Conservation (phyloP, 2,888 invertebrate genomes). For the Timandra comae region DNA sequence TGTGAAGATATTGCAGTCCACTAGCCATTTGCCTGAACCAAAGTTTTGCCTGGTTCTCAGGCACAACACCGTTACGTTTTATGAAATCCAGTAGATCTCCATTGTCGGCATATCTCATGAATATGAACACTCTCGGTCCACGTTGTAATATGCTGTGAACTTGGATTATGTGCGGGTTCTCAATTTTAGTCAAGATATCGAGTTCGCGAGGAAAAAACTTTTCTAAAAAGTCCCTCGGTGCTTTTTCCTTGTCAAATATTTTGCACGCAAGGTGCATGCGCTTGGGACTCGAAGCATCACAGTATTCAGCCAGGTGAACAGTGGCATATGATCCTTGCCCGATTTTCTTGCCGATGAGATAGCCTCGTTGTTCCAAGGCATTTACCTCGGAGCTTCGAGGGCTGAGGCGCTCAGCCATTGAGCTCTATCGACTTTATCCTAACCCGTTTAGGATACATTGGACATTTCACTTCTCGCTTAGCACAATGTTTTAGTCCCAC, state of each 20-base stretch:
- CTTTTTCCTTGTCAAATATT: slow-evolving; percentile 93
- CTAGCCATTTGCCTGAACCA: slow-evolving; percentile 93
- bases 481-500: slow-evolving; percentile 57
- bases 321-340: slow-evolving; percentile 95
- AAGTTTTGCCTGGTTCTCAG: slow-evolving; percentile 85
- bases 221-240: slow-evolving; percentile 91
- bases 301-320: slow-evolving; percentile 90
- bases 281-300: slow-evolving; percentile 82
- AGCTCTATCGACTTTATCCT: slow-evolving; percentile 73
- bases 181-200: slow-evolving; percentile 90
- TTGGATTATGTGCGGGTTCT: slow-evolving; percentile 93
- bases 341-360: slow-evolving; percentile 89
- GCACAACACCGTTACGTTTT: slow-evolving; percentile 84
- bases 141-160: slow-evolving; percentile 91
- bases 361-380: slow-evolving; percentile 89
- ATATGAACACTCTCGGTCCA: slow-evolving; percentile 90
- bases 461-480: slow-evolving; percentile 71
- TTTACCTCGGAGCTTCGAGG: slow-evolving; percentile 89
- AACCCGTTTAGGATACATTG: slow-evolving; percentile 76
- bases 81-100: slow-evolving; percentile 92
- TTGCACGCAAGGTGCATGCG: slow-evolving; percentile 90
- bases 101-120: slow-evolving; percentile 94
- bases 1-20: slow-evolving; percentile 89
- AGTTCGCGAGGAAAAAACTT: slow-evolving; percentile 96
- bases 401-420: slow-evolving; percentile 84